These are phyloP conservation scores for Xyrauchen texanus DNA, from an alignment of 2,113 vertebrate genomes.

Conservation along the genomic window DNA sequence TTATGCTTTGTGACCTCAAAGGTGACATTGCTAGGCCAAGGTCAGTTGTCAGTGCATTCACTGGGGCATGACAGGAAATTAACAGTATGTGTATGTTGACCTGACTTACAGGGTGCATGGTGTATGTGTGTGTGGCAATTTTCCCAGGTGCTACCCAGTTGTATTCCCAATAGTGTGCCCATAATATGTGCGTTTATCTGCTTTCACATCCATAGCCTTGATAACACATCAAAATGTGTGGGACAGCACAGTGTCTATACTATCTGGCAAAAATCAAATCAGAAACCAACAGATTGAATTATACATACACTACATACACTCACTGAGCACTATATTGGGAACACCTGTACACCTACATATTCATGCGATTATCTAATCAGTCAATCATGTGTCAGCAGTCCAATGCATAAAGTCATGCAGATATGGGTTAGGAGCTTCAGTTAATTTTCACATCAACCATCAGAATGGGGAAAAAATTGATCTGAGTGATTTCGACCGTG, in stretches of 20 bases:
- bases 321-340: no score
- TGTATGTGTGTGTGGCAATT: not conserved
- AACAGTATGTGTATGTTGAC: conserved; percentile 10
- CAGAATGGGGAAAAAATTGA: no score
- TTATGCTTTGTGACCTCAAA: conserved; percentile 21
- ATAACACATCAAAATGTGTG: not conserved
- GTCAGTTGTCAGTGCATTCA: conserved; percentile 25
- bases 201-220: not conserved
- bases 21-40: conserved; percentile 31
- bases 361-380: no score
- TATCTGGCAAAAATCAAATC: not conserved
- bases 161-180: conserved; percentile 4
- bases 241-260: not conserved
- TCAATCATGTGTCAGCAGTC: no score
- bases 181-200: not conserved
- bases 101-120: not conserved
- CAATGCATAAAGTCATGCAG: no score
- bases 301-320: no score
- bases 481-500: no score
- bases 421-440: no score
- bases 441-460: no score
- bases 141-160: not conserved
- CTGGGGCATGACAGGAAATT: conserved; percentile 25
- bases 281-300: no score
- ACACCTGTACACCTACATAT: no score